Evolutionary conservation across 2,888 invertebrate genomes (phyloP).

Genomic region (Petrolisthes cinctipes): DNA sequence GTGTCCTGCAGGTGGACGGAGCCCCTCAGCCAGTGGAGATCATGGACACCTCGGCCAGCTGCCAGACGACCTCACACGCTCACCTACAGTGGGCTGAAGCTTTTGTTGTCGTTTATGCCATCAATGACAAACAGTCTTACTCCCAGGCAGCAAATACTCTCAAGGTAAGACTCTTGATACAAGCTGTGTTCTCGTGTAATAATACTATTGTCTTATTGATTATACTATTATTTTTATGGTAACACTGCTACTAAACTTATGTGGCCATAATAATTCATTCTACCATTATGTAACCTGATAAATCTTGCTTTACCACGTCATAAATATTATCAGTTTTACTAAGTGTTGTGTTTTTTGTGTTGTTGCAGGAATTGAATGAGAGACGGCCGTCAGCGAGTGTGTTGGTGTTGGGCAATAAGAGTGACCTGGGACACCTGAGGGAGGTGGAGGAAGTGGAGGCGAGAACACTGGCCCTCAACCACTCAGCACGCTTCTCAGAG

Average conservation of each 20-base stretch:
- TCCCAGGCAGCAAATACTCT: constrained; percentile 69
- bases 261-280: neutral
- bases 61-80: constrained; percentile 67
- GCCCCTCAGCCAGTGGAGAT: constrained; percentile 82
- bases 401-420: constrained; percentile 83
- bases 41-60: constrained; percentile 79
- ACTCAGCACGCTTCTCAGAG: constrained; percentile 71
- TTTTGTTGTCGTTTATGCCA: constrained; percentile 83
- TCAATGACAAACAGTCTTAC: constrained; percentile 80
- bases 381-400: constrained; percentile 67
- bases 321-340: neutral
- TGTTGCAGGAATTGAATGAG: constrained; percentile 38
- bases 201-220: neutral
- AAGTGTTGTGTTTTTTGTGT: neutral
- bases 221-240: neutral
- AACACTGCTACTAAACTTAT: neutral
- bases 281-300: neutral
- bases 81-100: constrained; percentile 85
- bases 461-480: constrained; percentile 76
- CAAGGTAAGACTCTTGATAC: constrained; percentile 36
- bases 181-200: neutral
- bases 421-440: constrained; percentile 83
- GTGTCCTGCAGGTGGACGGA: constrained; percentile 81
- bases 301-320: neutral
- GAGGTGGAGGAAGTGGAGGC: constrained; percentile 82